phyloP scores from a whole-genome alignment of 2,888 invertebrate species.

The Molorchus minor region DNA sequence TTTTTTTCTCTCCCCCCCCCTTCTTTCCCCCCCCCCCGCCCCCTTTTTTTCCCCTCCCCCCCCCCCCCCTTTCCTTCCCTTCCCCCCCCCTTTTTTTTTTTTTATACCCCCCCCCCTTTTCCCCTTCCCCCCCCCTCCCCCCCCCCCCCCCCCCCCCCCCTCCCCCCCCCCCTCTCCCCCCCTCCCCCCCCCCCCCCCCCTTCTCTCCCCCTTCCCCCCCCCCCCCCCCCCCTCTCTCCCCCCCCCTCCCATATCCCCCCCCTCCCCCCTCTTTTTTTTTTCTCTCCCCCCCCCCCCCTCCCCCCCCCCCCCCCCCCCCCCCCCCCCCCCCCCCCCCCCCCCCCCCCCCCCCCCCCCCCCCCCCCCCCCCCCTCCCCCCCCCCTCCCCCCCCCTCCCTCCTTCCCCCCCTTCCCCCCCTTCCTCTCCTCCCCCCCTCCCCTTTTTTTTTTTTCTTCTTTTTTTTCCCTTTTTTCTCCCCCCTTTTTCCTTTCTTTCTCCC shows the following conservation, averaged over 20 bases:
- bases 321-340: background rate
- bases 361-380: background rate
- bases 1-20: conserved; percentile 7
- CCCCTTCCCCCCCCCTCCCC: conserved; percentile 20
- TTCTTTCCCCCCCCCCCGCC: conserved; percentile 22
- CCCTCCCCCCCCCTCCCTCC: background rate
- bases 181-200: conserved; percentile 7
- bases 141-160: conserved; percentile 22
- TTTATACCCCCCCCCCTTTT: conserved; percentile 32
- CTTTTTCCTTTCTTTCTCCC: background rate
- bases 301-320: background rate
- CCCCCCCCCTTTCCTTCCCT: background rate
- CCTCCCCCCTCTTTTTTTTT: no score
- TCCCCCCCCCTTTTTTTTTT: conserved; percentile 14
- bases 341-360: background rate
- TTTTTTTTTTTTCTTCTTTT: conserved; percentile 14
- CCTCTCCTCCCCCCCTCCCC: background rate
- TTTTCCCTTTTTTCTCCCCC: conserved; percentile 48
- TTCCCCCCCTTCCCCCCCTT: background rate
- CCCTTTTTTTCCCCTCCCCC: conserved; percentile 14
- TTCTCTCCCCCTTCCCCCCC: conserved; percentile 12
- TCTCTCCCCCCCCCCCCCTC: background rate
- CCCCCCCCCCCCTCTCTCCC: conserved; percentile 8
- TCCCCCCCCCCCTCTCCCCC: conserved; percentile 30
- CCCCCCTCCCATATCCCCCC: conserved; percentile 18